Evolutionary conservation across 1,140 invertebrate species (phyloP).

Genomic region (Anagrus nilaparvatae): DNA sequence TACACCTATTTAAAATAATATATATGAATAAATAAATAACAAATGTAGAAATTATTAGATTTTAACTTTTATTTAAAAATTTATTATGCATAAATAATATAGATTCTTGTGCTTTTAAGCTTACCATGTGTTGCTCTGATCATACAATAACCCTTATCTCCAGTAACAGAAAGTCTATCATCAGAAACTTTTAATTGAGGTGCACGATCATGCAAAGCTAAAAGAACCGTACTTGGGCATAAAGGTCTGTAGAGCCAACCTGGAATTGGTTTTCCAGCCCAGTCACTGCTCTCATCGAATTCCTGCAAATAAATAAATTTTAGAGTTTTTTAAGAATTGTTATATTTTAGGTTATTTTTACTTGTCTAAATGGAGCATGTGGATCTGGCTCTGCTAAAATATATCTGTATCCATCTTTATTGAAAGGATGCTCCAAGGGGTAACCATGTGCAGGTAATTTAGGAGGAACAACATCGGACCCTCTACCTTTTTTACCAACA

Average conservation of each 20-base stretch:
- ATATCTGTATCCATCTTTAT: slow-evolving; percentile 96
- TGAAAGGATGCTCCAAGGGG: slow-evolving; percentile 94
- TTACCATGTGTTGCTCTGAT: slow-evolving; percentile 89
- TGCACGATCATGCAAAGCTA: slow-evolving; percentile 91
- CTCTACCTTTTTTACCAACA: slow-evolving; percentile 61
- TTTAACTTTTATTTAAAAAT: neutral
- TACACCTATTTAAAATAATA: slow-evolving; percentile 51
- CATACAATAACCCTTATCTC: slow-evolving; percentile 97
- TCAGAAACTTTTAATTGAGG: slow-evolving; percentile 88
- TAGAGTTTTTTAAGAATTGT: neutral
- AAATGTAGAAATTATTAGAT: no score
- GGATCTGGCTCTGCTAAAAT: slow-evolving; percentile 95
- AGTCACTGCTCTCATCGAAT: slow-evolving; percentile 94
- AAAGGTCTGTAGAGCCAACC: slow-evolving; percentile 93
- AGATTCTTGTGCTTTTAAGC: slow-evolving; percentile 21
- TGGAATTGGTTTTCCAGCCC: slow-evolving; percentile 95
- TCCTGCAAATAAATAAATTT: slow-evolving; percentile 50
- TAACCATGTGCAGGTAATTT: slow-evolving; percentile 88
- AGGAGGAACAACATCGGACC: slow-evolving; percentile 57
- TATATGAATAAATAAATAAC: neutral
- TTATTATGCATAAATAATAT: slow-evolving; percentile 15
- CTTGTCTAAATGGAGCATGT: slow-evolving; percentile 85
- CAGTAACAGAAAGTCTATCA: slow-evolving; percentile 85
- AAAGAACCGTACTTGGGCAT: slow-evolving; percentile 73
- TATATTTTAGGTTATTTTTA: slow-evolving; percentile 23